Base-by-base conservation (phyloP, 2,113 vertebrate genomes). In the Grammomys surdaster region DNA sequence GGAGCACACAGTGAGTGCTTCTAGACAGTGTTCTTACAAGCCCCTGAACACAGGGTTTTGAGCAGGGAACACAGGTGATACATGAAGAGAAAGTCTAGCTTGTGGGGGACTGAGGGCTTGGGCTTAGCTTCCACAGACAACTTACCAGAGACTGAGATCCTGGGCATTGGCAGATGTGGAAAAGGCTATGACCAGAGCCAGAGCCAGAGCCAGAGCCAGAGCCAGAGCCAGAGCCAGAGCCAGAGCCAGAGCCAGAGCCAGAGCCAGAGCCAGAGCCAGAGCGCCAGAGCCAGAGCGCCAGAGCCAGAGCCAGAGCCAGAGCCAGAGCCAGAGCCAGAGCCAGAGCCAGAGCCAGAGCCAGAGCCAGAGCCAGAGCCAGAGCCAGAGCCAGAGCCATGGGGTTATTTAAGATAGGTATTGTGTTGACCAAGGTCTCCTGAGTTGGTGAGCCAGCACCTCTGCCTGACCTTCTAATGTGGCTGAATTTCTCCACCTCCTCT, bases 341-440 rank as follows among this genome's bases (percentile, higher is more conserved):
- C 4, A n/a, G 58, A 51, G 48, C 56, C 4, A 16, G 70, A 60
- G 80, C 67, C 4, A n/a, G 58, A 51, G 48, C 56, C 4, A 16
- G 70, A 60, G 80, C 67, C 4, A n/a, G 58, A 51, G 48, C 56
- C 4, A 16, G 70, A 60, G 80, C 67, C 4, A n/a, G 58, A 51
- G 48, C 56, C 4, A 16, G 70, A 60, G 80, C 75, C 20, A 16
- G 60, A 24, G 22, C 60, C 22, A 7, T 19, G 26, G 67, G 5
- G 24, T 58, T 54, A 36, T 76, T 7, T 11, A 24, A 7, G 14
- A 26, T 6, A 54, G 26, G 9, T 3, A 36, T 8, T 20, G 36
- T 26, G 1, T 48, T 51, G 40, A 78, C 0, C 0, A 0, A 48
- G 17, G 72, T 67, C 16, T 11, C 0, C 2, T 17, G 5, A 46